Conservation (phyloP, 2,888 invertebrate genomes). For the Lordiphosa fenestrarum region DNA sequence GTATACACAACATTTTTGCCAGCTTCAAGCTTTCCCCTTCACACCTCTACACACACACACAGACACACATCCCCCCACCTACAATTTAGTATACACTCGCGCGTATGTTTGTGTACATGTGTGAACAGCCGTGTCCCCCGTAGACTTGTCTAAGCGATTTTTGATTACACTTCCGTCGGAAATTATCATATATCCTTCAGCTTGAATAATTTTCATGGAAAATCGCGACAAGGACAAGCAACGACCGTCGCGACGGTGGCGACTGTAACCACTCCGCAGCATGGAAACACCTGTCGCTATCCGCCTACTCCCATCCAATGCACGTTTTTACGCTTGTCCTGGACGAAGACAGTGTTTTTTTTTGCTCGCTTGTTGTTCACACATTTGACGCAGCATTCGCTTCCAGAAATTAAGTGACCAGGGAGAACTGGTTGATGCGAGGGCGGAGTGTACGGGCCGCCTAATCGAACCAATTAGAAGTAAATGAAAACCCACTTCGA, state of each 20-base stretch:
- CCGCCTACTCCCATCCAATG: neutral
- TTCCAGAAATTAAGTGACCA: too few species aligned
- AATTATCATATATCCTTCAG: slow-evolving; percentile 81
- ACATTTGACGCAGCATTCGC: neutral
- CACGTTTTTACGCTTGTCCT: neutral
- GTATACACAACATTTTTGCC: too few species aligned
- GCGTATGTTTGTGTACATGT: slow-evolving; percentile 5
- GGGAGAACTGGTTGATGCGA: too few species aligned
- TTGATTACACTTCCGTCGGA: slow-evolving; percentile 81
- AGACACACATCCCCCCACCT: too few species aligned
- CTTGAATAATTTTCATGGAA: slow-evolving; percentile 80
- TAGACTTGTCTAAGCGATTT: slow-evolving; percentile 80
- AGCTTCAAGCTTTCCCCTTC: too few species aligned
- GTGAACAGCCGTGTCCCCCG: slow-evolving; percentile 15
- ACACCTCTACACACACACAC: too few species aligned
- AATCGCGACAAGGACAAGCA: slow-evolving; percentile 49
- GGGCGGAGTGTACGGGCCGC: too few species aligned
- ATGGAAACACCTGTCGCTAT: slow-evolving; percentile 1
- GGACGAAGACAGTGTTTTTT: neutral
- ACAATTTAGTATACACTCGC: too few species aligned
- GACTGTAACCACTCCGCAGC: neutral
- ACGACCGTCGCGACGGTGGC: slow-evolving; percentile 1
- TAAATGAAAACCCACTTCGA: too few species aligned
- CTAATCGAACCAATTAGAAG: too few species aligned
- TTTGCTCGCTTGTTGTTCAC: neutral